Evolutionary conservation across 2,797 vertebrate species (phyloP).

Genomic region (Fundulus diaphanus): DNA sequence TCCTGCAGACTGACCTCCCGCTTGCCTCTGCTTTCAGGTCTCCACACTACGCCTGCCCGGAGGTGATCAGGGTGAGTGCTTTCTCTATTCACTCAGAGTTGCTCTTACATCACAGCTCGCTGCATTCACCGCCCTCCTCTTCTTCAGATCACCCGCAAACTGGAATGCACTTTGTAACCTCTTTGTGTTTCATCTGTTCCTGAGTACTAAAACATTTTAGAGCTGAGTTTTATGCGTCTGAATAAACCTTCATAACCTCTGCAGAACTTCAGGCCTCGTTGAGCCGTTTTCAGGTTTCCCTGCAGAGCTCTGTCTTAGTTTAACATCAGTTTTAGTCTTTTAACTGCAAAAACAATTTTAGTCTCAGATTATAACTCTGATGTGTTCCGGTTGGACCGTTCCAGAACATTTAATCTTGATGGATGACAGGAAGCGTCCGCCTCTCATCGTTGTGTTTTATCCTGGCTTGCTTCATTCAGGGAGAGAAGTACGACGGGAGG

Average conservation of each 20-base stretch:
- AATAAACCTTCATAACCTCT: background rate
- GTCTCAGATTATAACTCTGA: background rate
- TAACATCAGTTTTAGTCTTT: background rate
- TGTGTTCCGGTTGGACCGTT: background rate
- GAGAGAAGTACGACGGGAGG: slow-evolving; percentile 92
- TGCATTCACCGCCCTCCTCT: background rate
- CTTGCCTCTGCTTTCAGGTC: slow-evolving; percentile 73
- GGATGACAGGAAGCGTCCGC: background rate
- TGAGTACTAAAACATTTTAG: background rate
- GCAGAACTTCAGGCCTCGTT: background rate
- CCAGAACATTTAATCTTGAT: background rate
- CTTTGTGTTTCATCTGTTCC: background rate
- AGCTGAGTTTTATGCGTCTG: background rate
- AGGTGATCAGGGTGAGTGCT: slow-evolving; percentile 85
- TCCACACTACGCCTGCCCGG: slow-evolving; percentile 86
- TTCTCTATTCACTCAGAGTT: slow-evolving; percentile 28
- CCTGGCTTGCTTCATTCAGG: slow-evolving; percentile 44
- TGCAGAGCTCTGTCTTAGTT: background rate
- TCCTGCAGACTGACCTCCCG: background rate
- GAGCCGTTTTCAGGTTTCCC: too few relatives aligned
- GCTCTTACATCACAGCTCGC: slow-evolving; percentile 40
- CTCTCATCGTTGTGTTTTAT: background rate
- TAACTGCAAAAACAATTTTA: background rate
- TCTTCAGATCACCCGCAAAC: background rate
- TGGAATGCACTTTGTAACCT: background rate